These are phyloP conservation scores for Borostomias antarcticus DNA, from an alignment of 2,797 vertebrate genomes.

Conservation along the genomic window DNA sequence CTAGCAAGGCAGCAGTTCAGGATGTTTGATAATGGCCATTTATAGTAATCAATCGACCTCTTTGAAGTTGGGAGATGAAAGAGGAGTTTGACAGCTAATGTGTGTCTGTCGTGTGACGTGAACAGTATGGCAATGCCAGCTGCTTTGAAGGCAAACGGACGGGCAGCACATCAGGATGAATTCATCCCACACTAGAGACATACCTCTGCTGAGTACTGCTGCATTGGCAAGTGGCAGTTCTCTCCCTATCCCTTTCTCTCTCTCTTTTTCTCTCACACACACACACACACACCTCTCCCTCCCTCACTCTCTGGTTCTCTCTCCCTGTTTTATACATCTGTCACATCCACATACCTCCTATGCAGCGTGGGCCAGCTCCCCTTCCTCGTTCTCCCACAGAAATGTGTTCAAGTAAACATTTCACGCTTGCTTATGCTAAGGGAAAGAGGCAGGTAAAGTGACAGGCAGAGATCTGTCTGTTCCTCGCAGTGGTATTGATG, in stretches of 20 bases:
- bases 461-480: constrained; percentile 70
- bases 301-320: constrained; percentile 50
- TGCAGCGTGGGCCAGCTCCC: constrained; percentile 72
- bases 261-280: constrained; percentile 12
- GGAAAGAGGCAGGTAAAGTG: constrained; percentile 77
- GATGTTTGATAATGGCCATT: constrained; percentile 84
- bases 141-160: constrained; percentile 74
- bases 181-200: constrained; percentile 71
- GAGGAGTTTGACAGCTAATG: constrained; percentile 80
- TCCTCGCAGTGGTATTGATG: constrained; percentile 64
- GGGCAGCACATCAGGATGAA: constrained; percentile 71
- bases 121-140: constrained; percentile 74
- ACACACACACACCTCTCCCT: constrained; percentile 15
- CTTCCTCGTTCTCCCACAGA: constrained; percentile 71
- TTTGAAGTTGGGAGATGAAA: constrained; percentile 84
- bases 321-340: constrained; percentile 73
- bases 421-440: constrained; percentile 80
- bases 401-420: constrained; percentile 81
- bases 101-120: constrained; percentile 77
- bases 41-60: constrained; percentile 82
- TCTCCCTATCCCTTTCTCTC: constrained; percentile 20
- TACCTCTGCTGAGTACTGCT: constrained; percentile 59
- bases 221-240: constrained; percentile 68
- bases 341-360: constrained; percentile 71
- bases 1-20: constrained; percentile 64